phyloP scores from a whole-genome alignment of 2,888 invertebrate species.

The Calameuta filiformis region DNA sequence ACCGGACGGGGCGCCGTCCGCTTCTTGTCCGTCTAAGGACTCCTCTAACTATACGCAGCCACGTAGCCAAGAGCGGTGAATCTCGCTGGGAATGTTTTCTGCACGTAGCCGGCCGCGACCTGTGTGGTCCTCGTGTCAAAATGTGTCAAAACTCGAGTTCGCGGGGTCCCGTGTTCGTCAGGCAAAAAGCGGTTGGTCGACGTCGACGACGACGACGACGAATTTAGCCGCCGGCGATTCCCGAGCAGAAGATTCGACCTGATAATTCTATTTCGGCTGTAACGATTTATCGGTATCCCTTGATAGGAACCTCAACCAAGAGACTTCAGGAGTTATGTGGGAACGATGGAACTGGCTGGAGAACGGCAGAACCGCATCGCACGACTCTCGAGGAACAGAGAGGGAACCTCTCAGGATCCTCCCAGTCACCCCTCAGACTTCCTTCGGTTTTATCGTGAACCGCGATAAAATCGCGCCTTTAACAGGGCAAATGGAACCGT shows the following conservation, averaged over 20 bases:
- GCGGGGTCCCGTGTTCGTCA: constrained; percentile 31
- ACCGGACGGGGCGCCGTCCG: constrained; percentile 43
- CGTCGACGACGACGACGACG: constrained; percentile 33
- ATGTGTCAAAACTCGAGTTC: constrained; percentile 65
- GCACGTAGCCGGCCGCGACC: constrained; percentile 44
- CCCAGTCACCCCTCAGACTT: not conserved
- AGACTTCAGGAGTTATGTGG: not conserved
- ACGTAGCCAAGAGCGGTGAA: constrained; percentile 8
- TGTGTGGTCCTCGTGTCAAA: constrained; percentile 65
- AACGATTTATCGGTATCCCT: not conserved
- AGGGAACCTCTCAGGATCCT: not conserved
- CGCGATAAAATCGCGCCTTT: constrained; percentile 39
- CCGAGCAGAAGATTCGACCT: not conserved
- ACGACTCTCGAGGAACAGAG: not conserved
- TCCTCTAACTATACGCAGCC: not conserved
- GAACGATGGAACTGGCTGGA: not conserved
- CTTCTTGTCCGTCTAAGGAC: constrained; percentile 59
- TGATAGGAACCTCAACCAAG: not conserved
- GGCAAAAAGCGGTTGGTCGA: constrained; percentile 52
- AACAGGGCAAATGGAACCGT: constrained; percentile 36
- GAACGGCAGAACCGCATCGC: not conserved
- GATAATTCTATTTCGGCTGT: not conserved
- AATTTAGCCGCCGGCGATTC: constrained; percentile 45
- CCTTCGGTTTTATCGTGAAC: constrained; percentile 3
- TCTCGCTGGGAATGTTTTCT: constrained; percentile 50